Evolutionary conservation across 2,113 vertebrate genomes (phyloP).

Genomic region (Hippocampus guttulatus): DNA sequence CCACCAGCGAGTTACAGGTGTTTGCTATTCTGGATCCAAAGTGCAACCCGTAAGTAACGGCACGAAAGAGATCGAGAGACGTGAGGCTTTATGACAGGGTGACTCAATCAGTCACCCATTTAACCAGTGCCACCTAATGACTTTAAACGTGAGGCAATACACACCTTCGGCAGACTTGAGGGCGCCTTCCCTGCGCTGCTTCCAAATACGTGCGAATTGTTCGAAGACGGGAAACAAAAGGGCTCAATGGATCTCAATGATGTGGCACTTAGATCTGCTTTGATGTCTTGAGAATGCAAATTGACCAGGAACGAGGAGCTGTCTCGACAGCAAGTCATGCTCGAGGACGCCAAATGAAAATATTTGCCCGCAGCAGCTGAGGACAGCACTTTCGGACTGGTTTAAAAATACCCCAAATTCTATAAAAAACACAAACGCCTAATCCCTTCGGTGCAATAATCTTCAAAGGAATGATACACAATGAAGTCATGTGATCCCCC

Average conservation of each 20-base stretch:
- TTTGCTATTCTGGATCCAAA: slow-evolving; percentile 6
- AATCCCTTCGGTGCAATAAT: neutral
- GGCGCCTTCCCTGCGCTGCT: slow-evolving; percentile 57
- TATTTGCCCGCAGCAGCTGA: slow-evolving; percentile 34
- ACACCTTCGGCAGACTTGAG: slow-evolving; percentile 60
- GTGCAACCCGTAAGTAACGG: neutral
- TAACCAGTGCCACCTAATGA: slow-evolving; percentile 52
- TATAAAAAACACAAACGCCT: neutral
- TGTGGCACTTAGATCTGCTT: slow-evolving; percentile 57
- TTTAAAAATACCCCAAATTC: neutral
- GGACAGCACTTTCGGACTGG: neutral
- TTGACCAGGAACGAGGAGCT: slow-evolving; percentile 12
- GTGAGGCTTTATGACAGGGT: slow-evolving; percentile 11
- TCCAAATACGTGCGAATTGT: slow-evolving; percentile 54
- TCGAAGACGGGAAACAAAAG: slow-evolving; percentile 48
- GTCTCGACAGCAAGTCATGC: slow-evolving; percentile 21
- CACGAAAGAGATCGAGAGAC: neutral
- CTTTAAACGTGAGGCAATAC: slow-evolving; percentile 45
- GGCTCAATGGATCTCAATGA: slow-evolving; percentile 62
- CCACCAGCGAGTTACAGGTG: slow-evolving; percentile 3
- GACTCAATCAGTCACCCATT: slow-evolving; percentile 45
- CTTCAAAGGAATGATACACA: neutral
- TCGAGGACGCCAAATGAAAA: slow-evolving; percentile 29
- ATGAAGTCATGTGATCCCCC: neutral
- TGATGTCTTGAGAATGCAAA: slow-evolving; percentile 66